Evolutionary conservation across 92 coral and sea anemone genomes (phyloP).

Genomic region (Plumapathes pennacea): DNA sequence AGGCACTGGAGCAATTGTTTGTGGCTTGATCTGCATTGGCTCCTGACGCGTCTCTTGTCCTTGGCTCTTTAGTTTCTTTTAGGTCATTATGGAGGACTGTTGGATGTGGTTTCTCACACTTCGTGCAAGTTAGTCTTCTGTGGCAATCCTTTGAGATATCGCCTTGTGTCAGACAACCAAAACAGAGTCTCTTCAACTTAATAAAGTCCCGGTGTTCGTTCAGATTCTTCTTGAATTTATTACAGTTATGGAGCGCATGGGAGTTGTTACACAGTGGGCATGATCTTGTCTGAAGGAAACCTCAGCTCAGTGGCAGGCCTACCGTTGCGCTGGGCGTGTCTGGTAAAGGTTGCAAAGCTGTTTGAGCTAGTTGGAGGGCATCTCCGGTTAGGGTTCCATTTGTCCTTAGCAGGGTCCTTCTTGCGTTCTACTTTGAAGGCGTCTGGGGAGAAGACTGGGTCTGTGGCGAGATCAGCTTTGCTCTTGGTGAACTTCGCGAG

Average conservation of each 20-base stretch:
- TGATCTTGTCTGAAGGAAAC: background rate
- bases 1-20: conserved; percentile 1
- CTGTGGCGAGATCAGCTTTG: conserved; percentile 46
- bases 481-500: conserved; percentile 15
- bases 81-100: conserved; percentile 7
- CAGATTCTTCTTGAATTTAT: background rate
- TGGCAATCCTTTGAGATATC: conserved; percentile 27
- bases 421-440: conserved; percentile 26
- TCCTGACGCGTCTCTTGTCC: background rate
- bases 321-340: background rate
- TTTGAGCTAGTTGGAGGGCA: background rate
- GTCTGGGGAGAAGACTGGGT: conserved; percentile 62
- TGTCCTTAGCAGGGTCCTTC: conserved; percentile 11
- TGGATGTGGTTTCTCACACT: conserved; percentile 18
- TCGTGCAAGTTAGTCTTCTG: conserved; percentile 7
- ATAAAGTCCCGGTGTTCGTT: conserved; percentile 7
- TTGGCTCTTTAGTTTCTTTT: background rate
- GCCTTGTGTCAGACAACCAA: conserved; percentile 5
- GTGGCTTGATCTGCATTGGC: background rate
- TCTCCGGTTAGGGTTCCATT: background rate
- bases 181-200: conserved; percentile 1
- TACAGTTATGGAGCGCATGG: conserved; percentile 4
- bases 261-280: conserved; percentile 7
- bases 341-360: background rate
- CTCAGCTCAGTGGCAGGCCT: no score